Percentiles rank a stretch among this genome's conserved stretches.
Evolutionary conservation across 2,888 invertebrate species (phyloP).

Genomic region (Drosophila heteroneura): DNA sequence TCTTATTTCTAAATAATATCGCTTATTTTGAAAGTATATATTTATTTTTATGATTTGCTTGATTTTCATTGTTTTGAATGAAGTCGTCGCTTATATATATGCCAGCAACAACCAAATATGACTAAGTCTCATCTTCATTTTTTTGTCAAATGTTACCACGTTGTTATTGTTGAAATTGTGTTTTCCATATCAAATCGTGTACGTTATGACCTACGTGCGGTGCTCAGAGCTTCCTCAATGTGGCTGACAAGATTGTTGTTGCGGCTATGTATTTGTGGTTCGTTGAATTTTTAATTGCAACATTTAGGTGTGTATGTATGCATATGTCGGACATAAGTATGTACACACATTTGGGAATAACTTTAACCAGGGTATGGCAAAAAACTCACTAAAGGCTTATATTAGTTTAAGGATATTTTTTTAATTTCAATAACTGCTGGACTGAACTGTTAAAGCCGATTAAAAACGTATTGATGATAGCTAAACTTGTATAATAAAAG

Average conservation of each 20-base stretch:
- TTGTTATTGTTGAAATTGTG: conserved; percentile 20
- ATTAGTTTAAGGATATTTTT: neutral
- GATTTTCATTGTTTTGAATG: conserved; percentile 10
- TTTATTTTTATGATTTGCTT: neutral
- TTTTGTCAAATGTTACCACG: conserved; percentile 17
- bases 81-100: conserved; percentile 28
- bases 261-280: conserved; percentile 38
- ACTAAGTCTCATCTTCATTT: conserved; percentile 15
- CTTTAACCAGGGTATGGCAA: neutral
- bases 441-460: neutral
- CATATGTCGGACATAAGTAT: neutral
- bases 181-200: conserved; percentile 57
- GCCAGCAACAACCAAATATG: conserved; percentile 17
- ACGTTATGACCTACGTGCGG: conserved; percentile 71
- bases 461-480: neutral
- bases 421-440: neutral
- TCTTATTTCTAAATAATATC: neutral
- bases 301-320: conserved; percentile 9
- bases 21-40: neutral
- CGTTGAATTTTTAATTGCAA: conserved; percentile 48
- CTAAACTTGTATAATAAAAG: neutral
- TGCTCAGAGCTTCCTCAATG: conserved; percentile 53
- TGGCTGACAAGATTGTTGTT: conserved; percentile 5
- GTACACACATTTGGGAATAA: conserved; percentile 1
- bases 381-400: neutral